phyloP scores from a whole-genome alignment of 2,888 invertebrate species.

The Saturnia pavonia region DNA sequence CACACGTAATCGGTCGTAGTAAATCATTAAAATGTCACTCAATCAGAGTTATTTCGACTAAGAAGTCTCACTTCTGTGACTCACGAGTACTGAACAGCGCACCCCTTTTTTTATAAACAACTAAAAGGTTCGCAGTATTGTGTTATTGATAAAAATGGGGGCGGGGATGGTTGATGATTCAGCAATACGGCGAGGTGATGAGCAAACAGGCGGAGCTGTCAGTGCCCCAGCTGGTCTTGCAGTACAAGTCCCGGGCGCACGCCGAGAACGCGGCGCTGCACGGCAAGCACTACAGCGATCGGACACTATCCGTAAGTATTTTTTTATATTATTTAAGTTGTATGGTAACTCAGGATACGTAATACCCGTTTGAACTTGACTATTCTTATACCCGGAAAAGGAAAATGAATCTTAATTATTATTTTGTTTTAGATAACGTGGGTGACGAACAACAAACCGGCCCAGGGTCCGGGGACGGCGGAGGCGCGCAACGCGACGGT shows the following conservation, averaged over 20 bases:
- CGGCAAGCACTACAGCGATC: constrained; percentile 86
- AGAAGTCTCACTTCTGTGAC: too few relatives aligned
- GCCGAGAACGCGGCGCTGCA: constrained; percentile 90
- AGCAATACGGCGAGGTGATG: constrained; percentile 95
- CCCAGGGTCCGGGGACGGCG: constrained; percentile 42
- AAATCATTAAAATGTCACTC: too few relatives aligned
- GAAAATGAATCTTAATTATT: too few relatives aligned
- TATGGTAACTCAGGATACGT: too few relatives aligned
- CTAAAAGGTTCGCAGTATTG: too few relatives aligned
- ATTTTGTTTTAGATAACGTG: constrained; percentile 57
- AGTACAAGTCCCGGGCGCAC: constrained; percentile 88
- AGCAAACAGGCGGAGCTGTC: constrained; percentile 85
- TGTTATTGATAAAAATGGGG: background rate
- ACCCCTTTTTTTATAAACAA: too few relatives aligned
- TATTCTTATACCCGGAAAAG: too few relatives aligned
- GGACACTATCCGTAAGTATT: constrained; percentile 68
- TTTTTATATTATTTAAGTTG: background rate
- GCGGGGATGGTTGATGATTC: constrained; percentile 27
- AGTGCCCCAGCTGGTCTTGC: constrained; percentile 88
- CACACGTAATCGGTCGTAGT: too few relatives aligned
- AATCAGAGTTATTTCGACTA: too few relatives aligned
- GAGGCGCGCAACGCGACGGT: constrained; percentile 34
- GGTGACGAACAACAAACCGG: constrained; percentile 49
- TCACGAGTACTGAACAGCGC: too few relatives aligned
- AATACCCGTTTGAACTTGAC: too few relatives aligned